Conservation (phyloP, 35 echinoderm and acorn worm species). For the Eucidaris tribuloides region DNA sequence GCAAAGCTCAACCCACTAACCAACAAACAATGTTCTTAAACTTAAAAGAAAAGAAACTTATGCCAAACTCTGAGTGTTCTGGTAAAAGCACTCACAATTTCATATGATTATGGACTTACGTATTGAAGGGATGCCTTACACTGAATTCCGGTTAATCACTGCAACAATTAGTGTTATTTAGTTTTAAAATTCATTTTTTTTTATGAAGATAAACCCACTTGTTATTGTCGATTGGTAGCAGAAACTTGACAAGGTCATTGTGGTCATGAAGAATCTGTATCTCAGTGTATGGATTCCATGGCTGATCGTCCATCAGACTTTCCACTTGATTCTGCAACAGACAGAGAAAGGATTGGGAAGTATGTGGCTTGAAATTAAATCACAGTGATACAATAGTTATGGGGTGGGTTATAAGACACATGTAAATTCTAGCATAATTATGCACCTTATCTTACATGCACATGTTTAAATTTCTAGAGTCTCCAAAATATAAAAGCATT, state of each 20-base stretch:
- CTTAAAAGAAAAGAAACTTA: background rate
- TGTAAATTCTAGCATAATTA: too few species aligned
- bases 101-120: background rate
- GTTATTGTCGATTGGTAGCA: conserved; percentile 35
- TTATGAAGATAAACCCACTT: conserved; percentile 14
- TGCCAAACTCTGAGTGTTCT: background rate
- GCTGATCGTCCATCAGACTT: conserved; percentile 49
- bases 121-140: background rate
- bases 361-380: too few species aligned
- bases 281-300: conserved; percentile 52
- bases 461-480: too few species aligned
- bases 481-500: too few species aligned
- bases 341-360: too few species aligned
- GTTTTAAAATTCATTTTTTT: background rate
- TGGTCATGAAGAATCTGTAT: conserved; percentile 48
- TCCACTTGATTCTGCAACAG: conserved; percentile 58
- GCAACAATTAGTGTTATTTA: background rate
- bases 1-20: too few species aligned
- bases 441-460: too few species aligned
- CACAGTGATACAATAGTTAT: too few species aligned
- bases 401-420: too few species aligned
- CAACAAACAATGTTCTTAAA: too few species aligned
- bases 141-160: background rate
- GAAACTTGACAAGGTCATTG: conserved; percentile 34
- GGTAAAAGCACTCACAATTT: background rate